These are phyloP conservation scores for Drosophila neutralis DNA, from an alignment of 2,888 invertebrate species.

Conservation along the genomic window DNA sequence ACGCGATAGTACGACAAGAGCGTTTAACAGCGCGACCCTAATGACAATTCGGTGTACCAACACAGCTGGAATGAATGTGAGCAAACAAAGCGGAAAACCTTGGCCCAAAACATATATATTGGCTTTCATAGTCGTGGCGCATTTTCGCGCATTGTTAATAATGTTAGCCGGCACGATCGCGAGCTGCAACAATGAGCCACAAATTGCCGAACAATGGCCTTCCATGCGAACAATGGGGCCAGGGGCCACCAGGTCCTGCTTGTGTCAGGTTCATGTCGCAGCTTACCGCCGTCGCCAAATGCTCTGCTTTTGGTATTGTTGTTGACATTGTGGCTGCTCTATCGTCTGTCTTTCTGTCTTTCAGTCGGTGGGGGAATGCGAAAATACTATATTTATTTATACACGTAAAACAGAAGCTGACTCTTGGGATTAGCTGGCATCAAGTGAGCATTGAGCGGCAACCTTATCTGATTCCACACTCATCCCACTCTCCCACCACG, in stretches of 20 bases:
- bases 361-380: constrained; percentile 23
- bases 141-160: constrained; percentile 35
- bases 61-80: constrained; percentile 60
- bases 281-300: constrained; percentile 54
- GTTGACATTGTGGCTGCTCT: constrained; percentile 53
- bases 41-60: constrained; percentile 64
- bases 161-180: constrained; percentile 7
- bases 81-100: constrained; percentile 18
- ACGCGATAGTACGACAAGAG: constrained; percentile 25
- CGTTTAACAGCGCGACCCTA: constrained; percentile 45
- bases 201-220: constrained; percentile 69
- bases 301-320: constrained; percentile 50
- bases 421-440: constrained; percentile 74
- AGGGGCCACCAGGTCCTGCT: neutral
- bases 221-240: constrained; percentile 49
- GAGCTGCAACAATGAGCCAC: constrained; percentile 64
- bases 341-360: neutral
- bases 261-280: constrained; percentile 32
- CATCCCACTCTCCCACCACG: neutral
- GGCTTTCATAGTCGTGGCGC: constrained; percentile 5
- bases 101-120: constrained; percentile 10
- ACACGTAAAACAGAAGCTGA: constrained; percentile 55
- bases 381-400: constrained; percentile 36
- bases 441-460: constrained; percentile 59
- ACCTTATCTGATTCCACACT: neutral